phyloP scores from a whole-genome alignment of 1,140 invertebrate genomes.

The Caenorhabditis inopinata region DNA sequence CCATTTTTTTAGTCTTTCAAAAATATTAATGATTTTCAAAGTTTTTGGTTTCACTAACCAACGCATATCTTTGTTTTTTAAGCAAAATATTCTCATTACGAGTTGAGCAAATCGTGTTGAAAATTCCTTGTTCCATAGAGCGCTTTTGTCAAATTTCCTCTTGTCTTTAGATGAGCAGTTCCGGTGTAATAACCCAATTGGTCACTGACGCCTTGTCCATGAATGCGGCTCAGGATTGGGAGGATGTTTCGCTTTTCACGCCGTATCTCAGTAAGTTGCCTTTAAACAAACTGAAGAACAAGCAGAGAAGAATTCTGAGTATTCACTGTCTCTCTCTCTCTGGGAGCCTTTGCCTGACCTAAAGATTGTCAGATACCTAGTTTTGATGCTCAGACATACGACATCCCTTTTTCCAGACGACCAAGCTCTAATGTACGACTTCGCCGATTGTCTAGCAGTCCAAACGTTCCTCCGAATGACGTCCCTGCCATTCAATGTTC shows the following conservation, averaged over 20 bases:
- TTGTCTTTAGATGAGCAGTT: neutral
- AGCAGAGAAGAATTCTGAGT: too few species aligned
- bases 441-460: constrained; percentile 59
- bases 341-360: too few species aligned
- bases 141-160: neutral
- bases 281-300: too few species aligned
- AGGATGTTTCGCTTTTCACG: constrained; percentile 54
- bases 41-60: too few species aligned
- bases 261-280: constrained; percentile 54
- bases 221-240: constrained; percentile 55
- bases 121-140: neutral
- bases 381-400: neutral
- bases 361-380: neutral
- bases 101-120: too few species aligned
- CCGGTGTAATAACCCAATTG: constrained; percentile 26
- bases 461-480: constrained; percentile 87
- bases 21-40: too few species aligned
- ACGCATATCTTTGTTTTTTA: too few species aligned
- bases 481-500: constrained; percentile 74
- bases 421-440: constrained; percentile 62
- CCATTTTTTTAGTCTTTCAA: too few species aligned
- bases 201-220: constrained; percentile 43
- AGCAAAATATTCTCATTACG: too few species aligned
- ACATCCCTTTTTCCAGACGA: constrained; percentile 51
- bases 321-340: too few species aligned